phyloP scores from a whole-genome alignment of 2,113 vertebrate species.

The Chelonoidis abingdonii region DNA sequence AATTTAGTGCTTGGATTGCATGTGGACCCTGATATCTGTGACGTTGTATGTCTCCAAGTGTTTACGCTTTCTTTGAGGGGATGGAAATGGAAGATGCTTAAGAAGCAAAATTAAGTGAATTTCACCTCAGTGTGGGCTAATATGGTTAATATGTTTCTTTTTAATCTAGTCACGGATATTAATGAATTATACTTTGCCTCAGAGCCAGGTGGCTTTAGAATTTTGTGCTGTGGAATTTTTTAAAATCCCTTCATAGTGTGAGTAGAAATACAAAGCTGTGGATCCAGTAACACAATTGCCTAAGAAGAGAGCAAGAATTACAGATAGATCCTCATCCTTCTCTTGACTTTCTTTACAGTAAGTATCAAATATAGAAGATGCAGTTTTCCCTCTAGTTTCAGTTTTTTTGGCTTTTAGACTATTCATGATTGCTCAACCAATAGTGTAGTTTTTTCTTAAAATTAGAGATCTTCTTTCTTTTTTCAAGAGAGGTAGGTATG shows the following conservation, averaged over 20 bases:
- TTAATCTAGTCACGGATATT: background rate
- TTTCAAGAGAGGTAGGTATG: background rate
- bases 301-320: background rate
- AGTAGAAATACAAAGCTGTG: background rate
- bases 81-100: background rate
- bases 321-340: background rate
- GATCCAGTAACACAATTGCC: accelerated
- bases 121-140: background rate
- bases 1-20: no score
- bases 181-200: background rate
- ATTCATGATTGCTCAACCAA: background rate
- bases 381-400: background rate
- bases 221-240: background rate
- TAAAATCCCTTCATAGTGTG: background rate
- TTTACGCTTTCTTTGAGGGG: background rate
- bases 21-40: background rate
- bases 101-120: background rate
- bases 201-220: background rate
- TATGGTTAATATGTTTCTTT: background rate
- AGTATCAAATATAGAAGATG: background rate
- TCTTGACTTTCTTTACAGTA: background rate
- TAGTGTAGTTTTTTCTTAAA: background rate
- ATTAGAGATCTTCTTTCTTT: background rate
- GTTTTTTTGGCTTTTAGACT: background rate
- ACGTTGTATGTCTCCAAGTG: background rate